Base-by-base conservation (phyloP, 2,797 vertebrate genomes). In the Lycodopsis pacificus region DNA sequence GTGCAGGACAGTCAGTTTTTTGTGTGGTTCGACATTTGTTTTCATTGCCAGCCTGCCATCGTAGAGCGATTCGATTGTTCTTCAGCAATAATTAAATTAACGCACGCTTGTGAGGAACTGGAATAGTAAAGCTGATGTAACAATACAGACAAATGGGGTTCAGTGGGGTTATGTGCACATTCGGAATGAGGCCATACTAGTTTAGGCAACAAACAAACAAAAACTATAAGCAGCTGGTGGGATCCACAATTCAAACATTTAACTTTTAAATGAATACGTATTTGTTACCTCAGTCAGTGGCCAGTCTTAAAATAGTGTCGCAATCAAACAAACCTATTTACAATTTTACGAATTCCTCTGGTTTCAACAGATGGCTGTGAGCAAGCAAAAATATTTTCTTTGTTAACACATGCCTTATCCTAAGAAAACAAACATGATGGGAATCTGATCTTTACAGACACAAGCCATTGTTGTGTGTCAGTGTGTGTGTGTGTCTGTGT, bases 381-480 rank as follows among this genome's bases (percentile, higher is more conserved):
- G 88, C 85, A 90, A 92, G 92, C 42, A 85, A 84, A 91, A 94
- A 93, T 90, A 91, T 95, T 95, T 93, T 95, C 94, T 95, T 94
- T 95, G 92, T 91, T 84, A 89, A 75, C 85, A 85, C 92, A 94
- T 86, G 91, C 93, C 94, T 94, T 92, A 92, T 95, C 93, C 94
- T 93, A 92, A 91, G 82, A 94, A 92, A 95, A 95, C 93, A 96
- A 95, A 95, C 94, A 94, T 25, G 81, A 88, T 85, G 91, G 95
- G 94, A 96, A 96, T 95, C 86, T 92, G 94, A 95, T 94, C 94
- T 95, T 91, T 87, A 91, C 86, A 89, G 92, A 95, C 92, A 81
- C 91, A 86, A 80, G 76, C 87, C 91, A 93, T 95, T 94, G 94
- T 94, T 88, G 75, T 88, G 79, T 82, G 73, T 73, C 66, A 63